These are phyloP conservation scores for Itoplectis maculator DNA, from an alignment of 2,888 invertebrate species.

Conservation along the genomic window DNA sequence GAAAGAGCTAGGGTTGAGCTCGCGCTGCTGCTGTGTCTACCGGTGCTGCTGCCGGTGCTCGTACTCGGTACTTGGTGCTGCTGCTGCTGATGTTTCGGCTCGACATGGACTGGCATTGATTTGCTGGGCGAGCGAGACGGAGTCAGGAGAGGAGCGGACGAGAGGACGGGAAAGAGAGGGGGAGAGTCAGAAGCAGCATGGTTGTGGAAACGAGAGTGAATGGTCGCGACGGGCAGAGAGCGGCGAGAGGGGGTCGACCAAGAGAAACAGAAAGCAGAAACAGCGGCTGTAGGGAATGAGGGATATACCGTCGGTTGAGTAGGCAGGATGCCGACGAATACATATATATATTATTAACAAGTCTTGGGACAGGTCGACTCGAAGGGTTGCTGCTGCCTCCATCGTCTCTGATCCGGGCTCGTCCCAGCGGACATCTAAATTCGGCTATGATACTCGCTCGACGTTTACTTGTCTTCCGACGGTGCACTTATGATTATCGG, in stretches of 20 bases:
- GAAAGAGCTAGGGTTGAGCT: constrained; percentile 26
- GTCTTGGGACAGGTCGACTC: constrained; percentile 48
- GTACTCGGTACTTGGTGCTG: constrained; percentile 42
- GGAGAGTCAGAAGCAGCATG: neutral
- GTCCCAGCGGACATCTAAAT: constrained; percentile 55
- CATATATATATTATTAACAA: constrained; percentile 53
- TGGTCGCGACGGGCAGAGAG: constrained; percentile 27
- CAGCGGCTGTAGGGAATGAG: constrained; percentile 6
- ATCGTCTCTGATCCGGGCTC: constrained; percentile 13
- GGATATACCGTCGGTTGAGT: constrained; percentile 14
- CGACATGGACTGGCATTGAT: constrained; percentile 29
- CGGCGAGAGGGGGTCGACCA: neutral
- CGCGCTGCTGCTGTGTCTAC: constrained; percentile 50
- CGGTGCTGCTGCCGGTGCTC: neutral
- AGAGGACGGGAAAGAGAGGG: too few relatives aligned
- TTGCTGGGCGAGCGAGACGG: neutral
- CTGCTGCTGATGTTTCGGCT: constrained; percentile 34
- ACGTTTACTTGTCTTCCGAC: constrained; percentile 24
- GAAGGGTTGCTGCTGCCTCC: constrained; percentile 36
- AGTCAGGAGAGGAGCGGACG: neutral
- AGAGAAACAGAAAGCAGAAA: constrained; percentile 30
- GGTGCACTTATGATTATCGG: constrained; percentile 37
- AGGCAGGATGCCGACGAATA: constrained; percentile 19
- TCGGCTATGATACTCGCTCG: constrained; percentile 45
- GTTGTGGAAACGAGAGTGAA: constrained; percentile 51